Evolutionary conservation across 2,888 invertebrate genomes (phyloP).

Genomic region (Trisateles emortualis): DNA sequence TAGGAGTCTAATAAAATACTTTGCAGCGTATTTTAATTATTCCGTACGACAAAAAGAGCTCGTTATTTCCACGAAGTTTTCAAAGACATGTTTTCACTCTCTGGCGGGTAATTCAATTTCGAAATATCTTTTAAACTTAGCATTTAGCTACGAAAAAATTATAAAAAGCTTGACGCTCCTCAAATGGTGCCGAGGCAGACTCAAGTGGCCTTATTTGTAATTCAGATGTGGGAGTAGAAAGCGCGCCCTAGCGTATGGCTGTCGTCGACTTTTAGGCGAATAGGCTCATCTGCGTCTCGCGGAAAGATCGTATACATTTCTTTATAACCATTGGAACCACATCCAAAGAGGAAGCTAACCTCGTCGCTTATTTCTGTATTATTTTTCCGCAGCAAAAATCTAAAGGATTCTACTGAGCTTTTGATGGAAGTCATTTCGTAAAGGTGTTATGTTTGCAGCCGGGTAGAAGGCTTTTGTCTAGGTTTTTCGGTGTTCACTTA

Average conservation of each 20-base stretch:
- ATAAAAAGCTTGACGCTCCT: slow-evolving; percentile 31
- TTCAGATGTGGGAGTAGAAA: slow-evolving; percentile 58
- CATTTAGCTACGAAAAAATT: slow-evolving; percentile 43
- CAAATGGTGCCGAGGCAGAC: slow-evolving; percentile 35
- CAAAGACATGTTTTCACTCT: slow-evolving; percentile 44
- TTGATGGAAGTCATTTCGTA: background rate
- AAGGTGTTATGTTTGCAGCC: background rate
- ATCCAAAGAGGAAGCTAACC: slow-evolving; percentile 38
- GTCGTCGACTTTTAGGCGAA: slow-evolving; percentile 41
- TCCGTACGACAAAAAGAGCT: slow-evolving; percentile 25
- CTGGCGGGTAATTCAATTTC: slow-evolving; percentile 46
- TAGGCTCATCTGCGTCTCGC: slow-evolving; percentile 28
- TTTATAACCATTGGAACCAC: slow-evolving; percentile 35
- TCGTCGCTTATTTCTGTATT: slow-evolving; percentile 28
- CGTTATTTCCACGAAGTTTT: slow-evolving; percentile 31
- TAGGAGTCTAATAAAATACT: slow-evolving; percentile 32
- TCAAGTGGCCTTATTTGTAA: slow-evolving; percentile 60
- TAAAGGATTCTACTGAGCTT: background rate
- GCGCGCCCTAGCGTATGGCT: slow-evolving; percentile 31
- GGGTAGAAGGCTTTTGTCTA: background rate
- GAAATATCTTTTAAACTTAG: slow-evolving; percentile 36
- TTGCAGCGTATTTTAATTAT: slow-evolving; percentile 42
- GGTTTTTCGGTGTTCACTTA: background rate
- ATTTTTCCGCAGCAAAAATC: slow-evolving; percentile 17
- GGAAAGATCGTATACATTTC: slow-evolving; percentile 31